A percentile compares a stretch with the other conserved stretches of the same genome.
Evolutionary conservation across 2,888 invertebrate species (phyloP).

Genomic region (Brachyptera risi): DNA sequence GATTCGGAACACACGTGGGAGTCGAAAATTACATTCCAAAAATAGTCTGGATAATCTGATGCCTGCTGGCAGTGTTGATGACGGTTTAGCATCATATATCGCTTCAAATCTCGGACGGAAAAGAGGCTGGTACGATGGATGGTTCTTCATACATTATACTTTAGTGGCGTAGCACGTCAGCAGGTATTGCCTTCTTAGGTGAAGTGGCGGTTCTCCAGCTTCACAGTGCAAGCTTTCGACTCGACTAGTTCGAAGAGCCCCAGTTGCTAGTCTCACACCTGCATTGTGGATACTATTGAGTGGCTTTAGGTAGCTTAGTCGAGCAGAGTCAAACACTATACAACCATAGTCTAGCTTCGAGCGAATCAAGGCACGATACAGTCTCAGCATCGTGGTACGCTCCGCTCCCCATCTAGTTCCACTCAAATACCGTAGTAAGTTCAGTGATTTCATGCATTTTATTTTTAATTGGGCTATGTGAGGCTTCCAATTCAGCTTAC

Average conservation of each 20-base stretch:
- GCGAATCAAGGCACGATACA: background rate
- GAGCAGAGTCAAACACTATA: background rate
- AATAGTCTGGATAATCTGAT: background rate
- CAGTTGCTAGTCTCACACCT: background rate
- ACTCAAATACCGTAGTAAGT: slow-evolving; percentile 9
- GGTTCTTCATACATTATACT: background rate
- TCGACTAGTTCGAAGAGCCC: slow-evolving; percentile 13
- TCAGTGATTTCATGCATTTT: slow-evolving; percentile 10
- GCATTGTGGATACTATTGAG: background rate
- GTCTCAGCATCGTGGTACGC: background rate
- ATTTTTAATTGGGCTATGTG: background rate
- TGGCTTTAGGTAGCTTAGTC: background rate
- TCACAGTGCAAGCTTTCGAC: background rate
- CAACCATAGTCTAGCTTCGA: slow-evolving; percentile 4
- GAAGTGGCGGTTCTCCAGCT: background rate
- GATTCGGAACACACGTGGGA: background rate
- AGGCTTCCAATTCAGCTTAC: background rate
- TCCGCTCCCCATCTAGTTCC: slow-evolving; percentile 12
- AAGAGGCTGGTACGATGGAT: background rate
- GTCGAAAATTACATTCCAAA: background rate
- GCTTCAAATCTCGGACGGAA: background rate
- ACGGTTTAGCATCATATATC: background rate
- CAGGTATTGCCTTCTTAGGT: background rate
- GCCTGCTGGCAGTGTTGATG: background rate
- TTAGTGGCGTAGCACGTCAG: too few relatives aligned